Conservation (phyloP, 2,113 vertebrate species). For the Istiophorus platypterus region DNA sequence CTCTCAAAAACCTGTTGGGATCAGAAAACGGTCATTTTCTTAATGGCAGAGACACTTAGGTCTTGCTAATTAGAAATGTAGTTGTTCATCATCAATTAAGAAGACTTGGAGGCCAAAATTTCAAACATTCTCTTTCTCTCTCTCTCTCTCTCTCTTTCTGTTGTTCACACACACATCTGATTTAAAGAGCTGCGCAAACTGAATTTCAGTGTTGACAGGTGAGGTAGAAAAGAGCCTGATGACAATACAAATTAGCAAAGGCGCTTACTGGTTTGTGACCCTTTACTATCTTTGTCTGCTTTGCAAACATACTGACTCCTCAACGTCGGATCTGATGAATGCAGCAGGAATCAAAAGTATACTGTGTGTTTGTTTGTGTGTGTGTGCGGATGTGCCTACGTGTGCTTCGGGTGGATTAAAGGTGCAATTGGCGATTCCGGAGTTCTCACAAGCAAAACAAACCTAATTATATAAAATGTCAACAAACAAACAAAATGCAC, state of each 20-base stretch:
- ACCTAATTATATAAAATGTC: too few relatives aligned
- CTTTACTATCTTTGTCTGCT: conserved; percentile 42
- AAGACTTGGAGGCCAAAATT: conserved; percentile 18
- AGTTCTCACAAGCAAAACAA: too few relatives aligned
- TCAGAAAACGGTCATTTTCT: conserved; percentile 38
- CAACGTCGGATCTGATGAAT: conserved; percentile 57
- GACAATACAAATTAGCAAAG: conserved; percentile 66
- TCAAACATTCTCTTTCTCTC: too few relatives aligned
- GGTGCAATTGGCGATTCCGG: too few relatives aligned
- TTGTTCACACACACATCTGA: conserved; percentile 23
- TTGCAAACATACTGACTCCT: conserved; percentile 55
- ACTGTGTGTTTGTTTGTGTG: too few relatives aligned
- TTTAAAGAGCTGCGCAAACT: conserved; percentile 12
- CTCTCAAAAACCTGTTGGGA: conserved; percentile 15
- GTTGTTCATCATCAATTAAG: conserved; percentile 44
- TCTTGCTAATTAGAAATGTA: conserved; percentile 4
- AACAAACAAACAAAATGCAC: too few relatives aligned
- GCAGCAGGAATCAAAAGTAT: conserved; percentile 55
- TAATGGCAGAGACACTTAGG: conserved; percentile 31
- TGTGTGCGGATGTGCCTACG: conserved; percentile 19
- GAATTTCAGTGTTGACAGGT: conserved; percentile 47
- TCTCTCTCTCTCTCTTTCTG: background rate
- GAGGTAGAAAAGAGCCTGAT: conserved; percentile 52
- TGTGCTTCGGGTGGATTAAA: conserved; percentile 29
- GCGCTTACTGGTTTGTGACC: conserved; percentile 47